Base-by-base conservation (phyloP, 1,140 invertebrate genomes). In the Drosophila oshimai region DNA sequence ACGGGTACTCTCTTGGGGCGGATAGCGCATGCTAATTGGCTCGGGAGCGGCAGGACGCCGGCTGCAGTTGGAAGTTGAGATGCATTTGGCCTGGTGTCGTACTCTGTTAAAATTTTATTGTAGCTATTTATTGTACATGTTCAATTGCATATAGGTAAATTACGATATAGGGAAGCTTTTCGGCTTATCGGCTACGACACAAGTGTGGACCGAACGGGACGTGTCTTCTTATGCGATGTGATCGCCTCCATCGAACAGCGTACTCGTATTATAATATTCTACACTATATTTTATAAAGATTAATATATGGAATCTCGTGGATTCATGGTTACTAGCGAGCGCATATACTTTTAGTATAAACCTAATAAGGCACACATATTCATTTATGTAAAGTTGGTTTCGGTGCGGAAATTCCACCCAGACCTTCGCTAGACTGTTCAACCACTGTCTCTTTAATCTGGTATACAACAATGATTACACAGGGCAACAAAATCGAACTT, bases 351-450 rank as follows among this genome's bases (percentile, higher is more conserved):
- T 60, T 17, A 74, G 73, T 77, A 87, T 88, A 90, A 90, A 90
- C 89, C 77, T 90, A 90, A 76, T 90, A 90, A 90, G 89, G 89
- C 89, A 90, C 89, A 87, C 78, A 83, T 79, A 88, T 89, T 90
- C 78, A 81, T 86, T 90, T 70, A 84, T 69, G 53, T 62, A 51
- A 65, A 70, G 62, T 79, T 68, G 57, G 28, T 37, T 58, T 65
- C 18, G 17, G 22, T 34, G 20, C 45, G 17, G 34, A 22, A 34
- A 36, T 47, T 15, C 15, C 15, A 13, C 15, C 34, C 28, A 41
- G 15, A 45, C 29, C 46, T 18, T 17, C 15, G 31, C 31, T 58
- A 41, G 36, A 29, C 44, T 65, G 24, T 61, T 42, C 34, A 55
- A 26, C 42, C 28, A 20, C 22, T 22, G 20, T 39, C 39, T 67